Evolutionary conservation across 2,797 vertebrate genomes (phyloP).

Genomic region (Scyliorhinus canicula): DNA sequence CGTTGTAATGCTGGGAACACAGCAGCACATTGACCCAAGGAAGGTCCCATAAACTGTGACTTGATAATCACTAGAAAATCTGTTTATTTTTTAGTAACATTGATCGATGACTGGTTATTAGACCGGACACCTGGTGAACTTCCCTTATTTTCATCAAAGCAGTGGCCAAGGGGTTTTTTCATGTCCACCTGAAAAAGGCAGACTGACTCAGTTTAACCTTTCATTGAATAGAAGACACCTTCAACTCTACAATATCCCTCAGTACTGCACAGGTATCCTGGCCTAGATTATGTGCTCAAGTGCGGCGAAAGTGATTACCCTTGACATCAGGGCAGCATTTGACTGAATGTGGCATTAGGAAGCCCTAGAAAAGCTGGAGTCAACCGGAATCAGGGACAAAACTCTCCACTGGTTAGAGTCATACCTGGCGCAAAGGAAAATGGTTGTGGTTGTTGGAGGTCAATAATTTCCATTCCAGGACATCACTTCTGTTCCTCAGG

Average conservation of each 20-base stretch:
- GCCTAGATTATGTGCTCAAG: not conserved
- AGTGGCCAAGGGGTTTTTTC: not conserved
- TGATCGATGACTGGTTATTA: not conserved
- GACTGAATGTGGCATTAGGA: no score
- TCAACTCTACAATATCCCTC: not conserved
- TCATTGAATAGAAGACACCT: not conserved
- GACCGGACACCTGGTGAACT: not conserved
- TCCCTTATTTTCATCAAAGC: not conserved
- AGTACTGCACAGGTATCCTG: not conserved
- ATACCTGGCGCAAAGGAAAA: no score
- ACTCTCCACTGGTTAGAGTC: no score
- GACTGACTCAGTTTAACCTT: not conserved
- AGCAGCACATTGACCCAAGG: not conserved
- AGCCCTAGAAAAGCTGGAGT: no score
- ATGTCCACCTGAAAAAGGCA: not conserved
- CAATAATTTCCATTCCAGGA: no score
- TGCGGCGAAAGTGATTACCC: not conserved
- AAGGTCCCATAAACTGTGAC: not conserved
- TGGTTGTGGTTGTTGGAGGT: no score
- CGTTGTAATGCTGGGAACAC: not conserved
- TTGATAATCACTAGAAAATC: not conserved
- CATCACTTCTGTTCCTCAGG: no score
- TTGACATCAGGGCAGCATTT: no score
- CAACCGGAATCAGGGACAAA: no score
- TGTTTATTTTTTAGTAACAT: not conserved